Base-by-base conservation (phyloP, 2,797 vertebrate species). In the Knipowitschia caucasica region DNA sequence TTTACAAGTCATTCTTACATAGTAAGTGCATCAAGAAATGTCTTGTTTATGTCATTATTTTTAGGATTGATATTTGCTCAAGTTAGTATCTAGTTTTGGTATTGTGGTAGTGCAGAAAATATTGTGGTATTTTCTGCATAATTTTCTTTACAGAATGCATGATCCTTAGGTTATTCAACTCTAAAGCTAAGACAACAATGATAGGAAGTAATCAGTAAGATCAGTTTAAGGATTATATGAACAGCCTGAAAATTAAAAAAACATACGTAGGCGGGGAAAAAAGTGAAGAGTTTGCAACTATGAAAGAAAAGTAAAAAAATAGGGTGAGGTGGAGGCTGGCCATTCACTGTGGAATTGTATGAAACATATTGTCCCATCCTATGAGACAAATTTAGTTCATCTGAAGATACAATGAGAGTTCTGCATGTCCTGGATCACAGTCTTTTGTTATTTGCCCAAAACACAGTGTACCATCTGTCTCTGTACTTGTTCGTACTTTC, bases 351-450 rank as follows among this genome's bases (percentile, higher is more conserved):
- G 35, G 15, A n/a, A 47, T 18, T 30, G 15, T 26, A 15, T 17
- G 14, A 44, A 80, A 75, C 73, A 61, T 74, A 84, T 82, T 73
- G 67, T 67, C 42, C 50, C 45, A 67, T 75, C 42, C 69, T 47
- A 66, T 30, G 44, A 18, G 62, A 82, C 73, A 80, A 76, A 67
- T 64, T 63, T 42, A 56, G 46, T 71, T 77, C 43, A 68, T 72
- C 53, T 61, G 67, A 74, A 75, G 62, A 54, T 58, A 50, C 47
- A 64, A 58, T 61, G 21, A 23, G 29, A 59, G 62, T 69, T 69
- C 63, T 62, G 50, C 56, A 17, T 40, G 45, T 61, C 42, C 69
- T 59, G 7, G 62, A 58, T 47, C 49, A 59, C 71, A 67, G 58
- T 76, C 74, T 68, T 63, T 56, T 56, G 62, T 69, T 53, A 46